Evolutionary conservation across 2,888 invertebrate species (phyloP).

Genomic region (Apomyelois bistriatella): DNA sequence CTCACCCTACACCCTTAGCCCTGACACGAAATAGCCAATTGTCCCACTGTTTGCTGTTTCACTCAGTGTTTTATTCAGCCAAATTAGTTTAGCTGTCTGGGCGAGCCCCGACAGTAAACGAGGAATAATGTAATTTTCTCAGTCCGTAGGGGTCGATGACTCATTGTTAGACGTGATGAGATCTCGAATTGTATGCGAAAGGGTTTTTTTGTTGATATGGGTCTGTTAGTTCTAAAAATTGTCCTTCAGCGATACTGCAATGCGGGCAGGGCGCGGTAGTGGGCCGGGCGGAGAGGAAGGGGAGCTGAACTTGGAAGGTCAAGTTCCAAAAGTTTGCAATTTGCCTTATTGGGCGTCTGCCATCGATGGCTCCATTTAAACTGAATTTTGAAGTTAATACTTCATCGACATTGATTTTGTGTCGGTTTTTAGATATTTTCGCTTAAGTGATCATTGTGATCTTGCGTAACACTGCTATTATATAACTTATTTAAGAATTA

Average conservation of each 20-base stretch:
- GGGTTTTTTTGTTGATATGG: slow-evolving; percentile 32
- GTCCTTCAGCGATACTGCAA: slow-evolving; percentile 70
- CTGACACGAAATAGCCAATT: slow-evolving; percentile 44
- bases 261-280: slow-evolving; percentile 59
- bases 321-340: slow-evolving; percentile 59
- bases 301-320: slow-evolving; percentile 67
- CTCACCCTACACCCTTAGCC: slow-evolving; percentile 28
- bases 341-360: slow-evolving; percentile 49
- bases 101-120: slow-evolving; percentile 26
- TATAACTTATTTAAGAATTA: too few relatives aligned
- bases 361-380: slow-evolving; percentile 38
- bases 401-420: slow-evolving; percentile 19
- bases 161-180: slow-evolving; percentile 23
- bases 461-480: background rate
- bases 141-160: slow-evolving; percentile 32
- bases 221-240: slow-evolving; percentile 39
- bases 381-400: slow-evolving; percentile 30
- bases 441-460: background rate
- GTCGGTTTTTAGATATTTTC: slow-evolving; percentile 1
- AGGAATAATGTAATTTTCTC: slow-evolving; percentile 28
- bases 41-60: slow-evolving; percentile 34
- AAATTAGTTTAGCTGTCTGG: slow-evolving; percentile 38
- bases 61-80: slow-evolving; percentile 28
- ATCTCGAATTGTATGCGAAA: slow-evolving; percentile 26
- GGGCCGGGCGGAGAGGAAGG: slow-evolving; percentile 34